Percentiles rank a stretch among this genome's conserved stretches.
Conservation (phyloP, 1,140 invertebrate species). For the Luehdorfia chinensis region DNA sequence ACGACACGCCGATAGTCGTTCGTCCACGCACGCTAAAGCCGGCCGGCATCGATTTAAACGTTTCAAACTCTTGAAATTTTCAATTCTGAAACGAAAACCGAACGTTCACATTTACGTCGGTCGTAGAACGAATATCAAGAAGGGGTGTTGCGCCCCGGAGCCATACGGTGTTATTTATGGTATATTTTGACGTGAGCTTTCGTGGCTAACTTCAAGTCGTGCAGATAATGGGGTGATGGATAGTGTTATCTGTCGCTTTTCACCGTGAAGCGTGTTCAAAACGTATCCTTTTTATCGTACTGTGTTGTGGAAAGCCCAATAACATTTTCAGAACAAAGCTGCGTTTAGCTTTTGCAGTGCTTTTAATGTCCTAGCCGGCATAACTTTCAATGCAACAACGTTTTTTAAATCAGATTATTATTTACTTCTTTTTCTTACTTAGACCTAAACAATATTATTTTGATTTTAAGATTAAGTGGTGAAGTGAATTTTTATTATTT, state of each 20-base stretch:
- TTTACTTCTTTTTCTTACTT: no score
- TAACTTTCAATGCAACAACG: neutral
- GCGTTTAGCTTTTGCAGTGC: constrained; percentile 32
- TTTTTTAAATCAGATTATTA: no score
- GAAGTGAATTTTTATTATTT: no score
- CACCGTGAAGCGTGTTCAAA: constrained; percentile 49
- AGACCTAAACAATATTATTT: constrained; percentile 4
- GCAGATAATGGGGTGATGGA: constrained; percentile 72
- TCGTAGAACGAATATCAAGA: constrained; percentile 44
- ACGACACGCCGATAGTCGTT: constrained; percentile 42
- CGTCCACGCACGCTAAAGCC: constrained; percentile 50
- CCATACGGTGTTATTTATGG: constrained; percentile 68
- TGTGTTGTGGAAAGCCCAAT: constrained; percentile 47
- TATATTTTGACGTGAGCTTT: constrained; percentile 71
- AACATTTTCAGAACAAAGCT: constrained; percentile 22
- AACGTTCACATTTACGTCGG: constrained; percentile 30
- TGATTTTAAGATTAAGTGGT: no score
- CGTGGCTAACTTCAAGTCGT: constrained; percentile 68
- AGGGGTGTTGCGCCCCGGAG: constrained; percentile 44
- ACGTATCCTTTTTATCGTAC: constrained; percentile 43
- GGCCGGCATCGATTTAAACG: constrained; percentile 49
- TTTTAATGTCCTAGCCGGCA: constrained; percentile 1
- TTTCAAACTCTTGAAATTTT: constrained; percentile 39
- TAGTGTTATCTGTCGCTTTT: constrained; percentile 73
- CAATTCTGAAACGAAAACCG: constrained; percentile 40